These are phyloP conservation scores for Butorides virescens DNA, from an alignment of 2,113 vertebrate species.

Conservation along the genomic window DNA sequence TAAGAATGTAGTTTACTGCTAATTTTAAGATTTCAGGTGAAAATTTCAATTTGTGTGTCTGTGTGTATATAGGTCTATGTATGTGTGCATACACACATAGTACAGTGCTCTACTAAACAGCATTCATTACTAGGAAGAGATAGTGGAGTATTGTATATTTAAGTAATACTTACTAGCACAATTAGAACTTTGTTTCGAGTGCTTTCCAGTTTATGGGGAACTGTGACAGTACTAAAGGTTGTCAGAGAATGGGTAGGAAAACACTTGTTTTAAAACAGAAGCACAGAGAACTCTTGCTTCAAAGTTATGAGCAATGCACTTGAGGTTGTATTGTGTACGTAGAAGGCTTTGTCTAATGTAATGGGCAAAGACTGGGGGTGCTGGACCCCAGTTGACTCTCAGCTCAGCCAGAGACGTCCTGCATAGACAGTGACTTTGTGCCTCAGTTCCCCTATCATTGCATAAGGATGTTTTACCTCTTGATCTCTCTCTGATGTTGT, in stretches of 20 bases:
- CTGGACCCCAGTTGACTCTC: neutral
- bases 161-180: neutral
- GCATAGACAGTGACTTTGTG: neutral
- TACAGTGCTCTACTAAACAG: neutral
- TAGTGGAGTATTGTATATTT: neutral
- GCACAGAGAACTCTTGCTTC: neutral
- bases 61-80: accelerated
- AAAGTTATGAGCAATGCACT: accelerated
- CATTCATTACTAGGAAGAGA: neutral
- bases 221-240: neutral
- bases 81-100: accelerated
- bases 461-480: neutral
- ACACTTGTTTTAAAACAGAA: neutral
- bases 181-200: neutral
- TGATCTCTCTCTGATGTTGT: neutral
- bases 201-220: neutral
- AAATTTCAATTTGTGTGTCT: neutral
- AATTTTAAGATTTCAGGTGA: neutral
- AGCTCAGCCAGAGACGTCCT: neutral
- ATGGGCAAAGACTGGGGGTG: neutral
- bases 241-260: neutral
- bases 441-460: neutral
- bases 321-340: neutral
- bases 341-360: neutral
- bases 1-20: neutral